phyloP scores from a whole-genome alignment of 2,113 vertebrate genomes.

The Halcyon senegalensis region DNA sequence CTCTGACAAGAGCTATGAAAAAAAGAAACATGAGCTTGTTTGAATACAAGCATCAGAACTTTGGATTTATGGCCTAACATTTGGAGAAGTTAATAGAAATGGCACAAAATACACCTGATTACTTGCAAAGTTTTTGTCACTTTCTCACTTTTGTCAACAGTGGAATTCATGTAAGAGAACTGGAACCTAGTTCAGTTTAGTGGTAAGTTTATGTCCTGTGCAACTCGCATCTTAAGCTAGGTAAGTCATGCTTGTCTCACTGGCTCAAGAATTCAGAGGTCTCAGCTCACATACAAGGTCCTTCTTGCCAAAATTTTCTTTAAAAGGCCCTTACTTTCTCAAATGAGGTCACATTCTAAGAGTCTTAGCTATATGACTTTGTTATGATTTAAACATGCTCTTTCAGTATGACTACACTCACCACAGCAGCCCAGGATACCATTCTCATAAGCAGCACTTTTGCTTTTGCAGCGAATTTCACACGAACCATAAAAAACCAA shows the following conservation, averaged over 20 bases:
- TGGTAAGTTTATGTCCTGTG: not conserved
- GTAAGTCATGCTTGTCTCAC: not conserved
- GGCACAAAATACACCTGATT: not conserved
- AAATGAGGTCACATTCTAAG: not conserved
- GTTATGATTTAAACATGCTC: not conserved
- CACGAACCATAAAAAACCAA: not conserved
- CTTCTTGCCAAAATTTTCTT: not conserved
- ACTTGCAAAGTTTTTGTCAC: not conserved
- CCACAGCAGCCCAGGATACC: not conserved
- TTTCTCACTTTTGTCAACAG: not conserved
- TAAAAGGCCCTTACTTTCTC: not conserved
- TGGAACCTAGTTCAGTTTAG: not conserved
- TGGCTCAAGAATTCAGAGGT: not conserved
- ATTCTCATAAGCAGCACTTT: not conserved
- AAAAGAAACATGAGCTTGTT: not conserved
- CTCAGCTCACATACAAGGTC: not conserved
- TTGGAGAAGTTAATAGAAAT: not conserved
- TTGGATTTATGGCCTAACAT: not conserved
- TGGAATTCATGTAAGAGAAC: not conserved
- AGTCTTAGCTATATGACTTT: not conserved
- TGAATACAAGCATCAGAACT: not conserved
- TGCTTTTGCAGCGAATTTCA: conserved; percentile 3
- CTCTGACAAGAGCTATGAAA: not conserved
- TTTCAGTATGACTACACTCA: not conserved
- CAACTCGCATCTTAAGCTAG: not conserved